A percentile compares a stretch with the other conserved stretches of the same genome.
These are phyloP conservation scores for Hydractinia echinata DNA, from an alignment of 30 jellyfish, hydroid and myxozoan species.

Conservation along the genomic window DNA sequence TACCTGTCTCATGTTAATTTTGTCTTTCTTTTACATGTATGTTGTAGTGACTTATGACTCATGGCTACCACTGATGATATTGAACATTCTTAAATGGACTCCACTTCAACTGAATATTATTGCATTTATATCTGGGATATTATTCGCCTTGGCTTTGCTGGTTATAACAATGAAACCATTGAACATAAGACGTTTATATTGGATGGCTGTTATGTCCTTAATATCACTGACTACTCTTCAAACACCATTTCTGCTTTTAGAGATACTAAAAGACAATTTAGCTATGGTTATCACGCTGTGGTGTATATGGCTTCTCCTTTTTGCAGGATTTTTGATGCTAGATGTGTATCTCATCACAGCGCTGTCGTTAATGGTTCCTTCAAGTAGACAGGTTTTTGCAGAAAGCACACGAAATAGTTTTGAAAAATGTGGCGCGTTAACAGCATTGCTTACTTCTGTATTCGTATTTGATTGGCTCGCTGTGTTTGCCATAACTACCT, in stretches of 20 bases:
- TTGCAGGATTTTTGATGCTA: background rate
- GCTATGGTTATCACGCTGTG: background rate
- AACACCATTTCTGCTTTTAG: background rate
- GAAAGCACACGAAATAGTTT: conserved; percentile 1
- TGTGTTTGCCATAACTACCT: background rate
- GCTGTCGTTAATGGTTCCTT: background rate
- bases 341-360: conserved; percentile 10
- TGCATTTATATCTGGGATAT: background rate
- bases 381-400: background rate
- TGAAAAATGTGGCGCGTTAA: conserved; percentile 1
- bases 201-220: background rate
- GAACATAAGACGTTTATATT: background rate
- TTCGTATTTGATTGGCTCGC: background rate
- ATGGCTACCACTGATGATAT: conserved; percentile 15
- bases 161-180: background rate
- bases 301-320: conserved; percentile 11
- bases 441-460: conserved; percentile 8
- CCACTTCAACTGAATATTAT: background rate
- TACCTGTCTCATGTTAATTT: background rate
- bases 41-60: conserved; percentile 7
- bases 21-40: conserved; percentile 1
- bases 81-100: conserved; percentile 1
- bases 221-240: background rate
- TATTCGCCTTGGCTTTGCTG: background rate
- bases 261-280: background rate